Percentiles rank a stretch among this genome's conserved stretches.
Conservation (phyloP, 2,113 vertebrate genomes). For the Gnathonemus longibarbis region DNA sequence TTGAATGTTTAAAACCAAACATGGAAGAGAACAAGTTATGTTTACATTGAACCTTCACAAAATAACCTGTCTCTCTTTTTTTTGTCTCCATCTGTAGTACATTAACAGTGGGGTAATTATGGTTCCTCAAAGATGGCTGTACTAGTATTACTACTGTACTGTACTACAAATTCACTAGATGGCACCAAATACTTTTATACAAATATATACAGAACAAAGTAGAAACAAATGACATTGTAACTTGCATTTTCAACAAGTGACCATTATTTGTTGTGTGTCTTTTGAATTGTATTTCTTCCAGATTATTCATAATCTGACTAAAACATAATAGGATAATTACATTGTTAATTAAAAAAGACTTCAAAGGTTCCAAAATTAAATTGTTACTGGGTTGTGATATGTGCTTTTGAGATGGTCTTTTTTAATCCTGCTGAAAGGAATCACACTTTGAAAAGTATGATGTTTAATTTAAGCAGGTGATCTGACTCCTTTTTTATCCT, state of each 20-base stretch:
- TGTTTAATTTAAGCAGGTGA: neutral
- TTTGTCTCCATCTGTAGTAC: neutral
- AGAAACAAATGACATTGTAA: neutral
- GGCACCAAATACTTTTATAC: conserved; percentile 11
- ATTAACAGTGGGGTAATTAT: neutral
- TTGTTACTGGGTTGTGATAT: neutral
- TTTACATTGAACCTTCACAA: neutral
- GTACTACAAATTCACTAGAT: neutral
- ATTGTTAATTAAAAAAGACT: neutral
- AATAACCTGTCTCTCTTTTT: neutral
- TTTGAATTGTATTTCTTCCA: neutral
- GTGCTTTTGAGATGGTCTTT: neutral
- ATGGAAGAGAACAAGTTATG: neutral
- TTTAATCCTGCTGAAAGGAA: neutral
- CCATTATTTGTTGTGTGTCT: neutral
- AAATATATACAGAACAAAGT: neutral
- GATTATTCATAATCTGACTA: neutral
- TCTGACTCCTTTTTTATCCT: neutral
- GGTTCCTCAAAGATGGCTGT: neutral
- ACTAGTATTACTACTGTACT: neutral
- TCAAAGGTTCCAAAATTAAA: neutral
- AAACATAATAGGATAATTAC: neutral
- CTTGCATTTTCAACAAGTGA: neutral
- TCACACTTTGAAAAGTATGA: neutral
- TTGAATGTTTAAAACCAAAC: neutral